These are phyloP conservation scores for Melitaea cinxia DNA, from an alignment of 1,140 invertebrate genomes.

Conservation along the genomic window DNA sequence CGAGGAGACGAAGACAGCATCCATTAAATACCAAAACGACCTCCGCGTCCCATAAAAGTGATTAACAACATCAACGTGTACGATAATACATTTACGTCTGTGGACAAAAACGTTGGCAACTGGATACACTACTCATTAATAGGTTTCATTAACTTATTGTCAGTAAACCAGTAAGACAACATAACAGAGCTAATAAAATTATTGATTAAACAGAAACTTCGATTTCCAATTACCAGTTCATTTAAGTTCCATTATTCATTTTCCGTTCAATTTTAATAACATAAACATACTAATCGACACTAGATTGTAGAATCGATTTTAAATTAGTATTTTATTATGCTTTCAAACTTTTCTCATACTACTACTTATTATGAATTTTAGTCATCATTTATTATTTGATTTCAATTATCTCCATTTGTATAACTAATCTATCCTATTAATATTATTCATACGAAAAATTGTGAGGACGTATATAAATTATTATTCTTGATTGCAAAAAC, in stretches of 20 bases:
- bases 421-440: too few relatives aligned
- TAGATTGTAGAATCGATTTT: slow-evolving; percentile 9
- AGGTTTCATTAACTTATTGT: not conserved
- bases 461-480: too few relatives aligned
- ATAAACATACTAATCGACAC: slow-evolving; percentile 9
- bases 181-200: not conserved
- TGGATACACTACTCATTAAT: slow-evolving; percentile 10
- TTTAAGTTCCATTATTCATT: not conserved
- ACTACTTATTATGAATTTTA: not conserved
- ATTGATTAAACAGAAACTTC: not conserved
- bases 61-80: slow-evolving; percentile 48
- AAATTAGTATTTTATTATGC: not conserved
- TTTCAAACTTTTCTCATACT: not conserved
- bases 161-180: not conserved
- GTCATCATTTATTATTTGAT: not conserved
- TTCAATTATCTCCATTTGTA: slow-evolving; percentile 7
- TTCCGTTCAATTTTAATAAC: slow-evolving; percentile 2
- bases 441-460: too few relatives aligned
- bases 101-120: slow-evolving; percentile 23
- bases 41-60: slow-evolving; percentile 41
- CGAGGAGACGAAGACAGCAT: slow-evolving; percentile 49
- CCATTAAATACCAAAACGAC: slow-evolving; percentile 55
- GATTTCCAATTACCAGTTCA: not conserved
- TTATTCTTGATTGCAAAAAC: too few relatives aligned
- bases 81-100: slow-evolving; percentile 22